Base-by-base conservation (phyloP, 1,140 invertebrate species). In the Tetramorium simillimum region DNA sequence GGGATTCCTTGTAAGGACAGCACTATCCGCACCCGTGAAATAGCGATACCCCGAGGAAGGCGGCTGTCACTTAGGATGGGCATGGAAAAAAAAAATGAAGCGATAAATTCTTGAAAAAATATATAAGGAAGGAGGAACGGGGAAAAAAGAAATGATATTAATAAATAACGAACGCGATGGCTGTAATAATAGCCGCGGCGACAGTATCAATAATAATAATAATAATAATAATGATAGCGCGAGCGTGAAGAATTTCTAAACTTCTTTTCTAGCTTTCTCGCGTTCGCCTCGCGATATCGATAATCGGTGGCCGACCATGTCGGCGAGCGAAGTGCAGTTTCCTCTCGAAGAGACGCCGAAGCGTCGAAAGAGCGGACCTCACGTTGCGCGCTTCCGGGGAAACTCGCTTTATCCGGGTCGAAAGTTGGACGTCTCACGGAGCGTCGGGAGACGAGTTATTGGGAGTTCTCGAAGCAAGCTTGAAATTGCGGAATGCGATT, bases 401-500 rank as follows among this genome's bases (percentile, higher is more conserved):
- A 84, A 75, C 80, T 84, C 69, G 80, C 80, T 84, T 84, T 73
- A 84, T 84, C 69, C 80, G 53, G 80, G 7, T 84, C 69, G 80
- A 84, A 84, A 84, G 80, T 84, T 84, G 80, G 28, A 75, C 80
- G 80, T 84, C 80, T 84, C 80, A 12, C 40, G 78, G 43, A 78
- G 21, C 80, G 40, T 58, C 53, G 80, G 46, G 24, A 58, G 56
- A 53, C 62, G 53, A 84, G 67, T 73, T 84, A 82, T 84, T 49
- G 80, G 40, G 69, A 84, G 69, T 75, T 84, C 80, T 73, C 69
- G 80, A 46, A 56, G 80, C 40, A 73, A 65, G 40, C 53, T 84
- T 40, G 69, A 84, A 84, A 84, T 84, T 84, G 80, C 14, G 69
- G 69, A 84, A 84, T 73, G 80, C 80, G 80, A 84, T 84, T 84